phyloP scores from a whole-genome alignment of 2,113 vertebrate species.

The Prolemur simus region DNA sequence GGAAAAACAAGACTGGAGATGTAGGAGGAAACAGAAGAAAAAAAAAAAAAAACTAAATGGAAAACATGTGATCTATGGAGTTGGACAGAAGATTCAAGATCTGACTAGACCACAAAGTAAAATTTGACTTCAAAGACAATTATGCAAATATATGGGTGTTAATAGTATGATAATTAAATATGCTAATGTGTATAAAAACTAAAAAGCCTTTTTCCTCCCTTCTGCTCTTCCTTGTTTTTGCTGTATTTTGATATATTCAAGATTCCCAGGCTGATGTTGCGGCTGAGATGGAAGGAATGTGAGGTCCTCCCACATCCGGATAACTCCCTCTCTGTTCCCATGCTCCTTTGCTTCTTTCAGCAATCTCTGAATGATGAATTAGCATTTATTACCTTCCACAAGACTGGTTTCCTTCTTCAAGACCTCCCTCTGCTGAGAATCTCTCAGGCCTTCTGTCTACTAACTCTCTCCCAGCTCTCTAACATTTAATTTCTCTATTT shows the following conservation, averaged over 20 bases:
- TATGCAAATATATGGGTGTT: neutral
- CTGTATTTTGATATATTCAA: neutral
- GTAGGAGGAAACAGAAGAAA: neutral
- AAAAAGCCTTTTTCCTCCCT: rapidly evolving
- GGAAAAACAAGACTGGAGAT: neutral
- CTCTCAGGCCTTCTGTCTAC: neutral
- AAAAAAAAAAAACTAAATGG: neutral
- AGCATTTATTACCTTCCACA: neutral
- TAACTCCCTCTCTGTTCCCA: neutral
- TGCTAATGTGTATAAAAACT: neutral
- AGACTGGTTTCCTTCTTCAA: neutral
- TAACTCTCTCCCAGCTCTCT: neutral
- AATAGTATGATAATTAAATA: neutral
- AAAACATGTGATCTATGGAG: neutral
- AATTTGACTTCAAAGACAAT: neutral
- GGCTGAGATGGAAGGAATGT: neutral
- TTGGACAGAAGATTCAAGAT: neutral
- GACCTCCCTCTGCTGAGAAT: neutral
- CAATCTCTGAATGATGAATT: neutral
- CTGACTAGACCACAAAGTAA: neutral
- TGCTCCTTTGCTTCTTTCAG: neutral
- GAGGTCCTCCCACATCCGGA: neutral
- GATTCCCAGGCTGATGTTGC: neutral
- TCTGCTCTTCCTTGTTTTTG: neutral
- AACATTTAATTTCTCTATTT: neutral